Percentiles rank a stretch among this genome's conserved stretches.
These are phyloP conservation scores for Bergia sp. DNA, from an alignment of 92 coral and sea anemone species.

Conservation along the genomic window DNA sequence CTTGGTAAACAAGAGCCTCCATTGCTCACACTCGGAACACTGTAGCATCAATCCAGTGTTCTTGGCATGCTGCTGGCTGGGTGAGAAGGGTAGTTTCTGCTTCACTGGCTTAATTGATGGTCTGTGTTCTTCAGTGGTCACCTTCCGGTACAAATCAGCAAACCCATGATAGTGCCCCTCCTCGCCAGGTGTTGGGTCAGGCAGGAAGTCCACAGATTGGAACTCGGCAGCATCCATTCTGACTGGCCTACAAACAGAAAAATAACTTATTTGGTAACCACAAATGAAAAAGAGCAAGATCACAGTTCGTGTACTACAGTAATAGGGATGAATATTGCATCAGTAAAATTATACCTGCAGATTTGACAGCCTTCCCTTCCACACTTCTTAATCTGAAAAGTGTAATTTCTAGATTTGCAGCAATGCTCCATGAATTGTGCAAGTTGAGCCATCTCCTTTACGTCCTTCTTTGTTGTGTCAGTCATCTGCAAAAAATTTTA, in stretches of 20 bases:
- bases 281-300: constrained; percentile 23
- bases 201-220: constrained; percentile 27
- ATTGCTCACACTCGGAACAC: constrained; percentile 47
- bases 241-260: constrained; percentile 7
- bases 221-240: constrained; percentile 19
- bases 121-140: constrained; percentile 30
- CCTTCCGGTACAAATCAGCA: constrained; percentile 17
- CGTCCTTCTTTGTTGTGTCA: constrained; percentile 11
- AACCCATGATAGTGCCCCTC: constrained; percentile 28
- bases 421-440: background rate
- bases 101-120: constrained; percentile 28
- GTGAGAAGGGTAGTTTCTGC: constrained; percentile 37
- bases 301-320: constrained; percentile 1
- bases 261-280: background rate
- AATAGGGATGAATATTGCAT: constrained; percentile 20
- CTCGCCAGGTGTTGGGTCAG: constrained; percentile 38
- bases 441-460: background rate
- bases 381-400: constrained; percentile 22
- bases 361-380: constrained; percentile 17
- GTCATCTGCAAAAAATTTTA: constrained; percentile 11
- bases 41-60: constrained; percentile 43
- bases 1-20: constrained; percentile 45
- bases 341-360: constrained; percentile 21
- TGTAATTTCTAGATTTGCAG: constrained; percentile 2
- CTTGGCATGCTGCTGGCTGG: constrained; percentile 51